Evolutionary conservation across 2,888 invertebrate species (phyloP).

Genomic region (Tryphoninae sp.): DNA sequence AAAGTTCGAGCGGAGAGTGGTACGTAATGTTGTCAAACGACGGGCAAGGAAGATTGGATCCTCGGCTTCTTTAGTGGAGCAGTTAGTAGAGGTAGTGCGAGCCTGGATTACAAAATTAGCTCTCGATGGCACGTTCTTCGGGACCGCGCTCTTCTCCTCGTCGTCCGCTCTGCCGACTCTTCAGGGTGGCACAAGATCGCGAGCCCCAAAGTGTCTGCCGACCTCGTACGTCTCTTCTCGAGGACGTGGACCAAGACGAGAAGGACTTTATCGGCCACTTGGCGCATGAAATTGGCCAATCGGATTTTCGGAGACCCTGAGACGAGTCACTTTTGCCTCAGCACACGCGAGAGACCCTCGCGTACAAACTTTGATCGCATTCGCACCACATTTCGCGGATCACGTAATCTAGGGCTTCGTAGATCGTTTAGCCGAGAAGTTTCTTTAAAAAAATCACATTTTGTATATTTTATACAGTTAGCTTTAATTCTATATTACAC

Average conservation of each 20-base stretch:
- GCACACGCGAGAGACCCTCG: slow-evolving; percentile 33
- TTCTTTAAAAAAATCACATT: slow-evolving; percentile 20
- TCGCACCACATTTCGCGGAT: slow-evolving; percentile 44
- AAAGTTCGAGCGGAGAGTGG: slow-evolving; percentile 51
- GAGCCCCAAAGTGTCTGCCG: slow-evolving; percentile 71
- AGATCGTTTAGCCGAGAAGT: neutral
- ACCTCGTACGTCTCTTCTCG: slow-evolving; percentile 69
- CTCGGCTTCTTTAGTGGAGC: slow-evolving; percentile 76
- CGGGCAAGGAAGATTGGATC: slow-evolving; percentile 76
- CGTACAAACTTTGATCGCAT: slow-evolving; percentile 43
- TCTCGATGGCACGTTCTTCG: slow-evolving; percentile 62
- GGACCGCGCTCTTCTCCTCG: slow-evolving; percentile 68
- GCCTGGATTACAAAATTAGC: slow-evolving; percentile 79
- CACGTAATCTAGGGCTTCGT: slow-evolving; percentile 37
- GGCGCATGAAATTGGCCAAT: slow-evolving; percentile 71
- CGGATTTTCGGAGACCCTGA: slow-evolving; percentile 66
- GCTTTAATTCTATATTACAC: neutral
- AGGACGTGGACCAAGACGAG: slow-evolving; percentile 70
- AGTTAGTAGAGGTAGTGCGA: slow-evolving; percentile 76
- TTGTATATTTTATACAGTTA: neutral
- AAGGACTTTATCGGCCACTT: slow-evolving; percentile 75
- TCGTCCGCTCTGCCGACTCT: slow-evolving; percentile 69
- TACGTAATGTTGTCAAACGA: slow-evolving; percentile 59
- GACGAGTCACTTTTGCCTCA: slow-evolving; percentile 31
- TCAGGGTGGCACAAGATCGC: slow-evolving; percentile 58